These are phyloP conservation scores for Hyperoplus immaculatus DNA, from an alignment of 2,797 vertebrate species.

Conservation along the genomic window DNA sequence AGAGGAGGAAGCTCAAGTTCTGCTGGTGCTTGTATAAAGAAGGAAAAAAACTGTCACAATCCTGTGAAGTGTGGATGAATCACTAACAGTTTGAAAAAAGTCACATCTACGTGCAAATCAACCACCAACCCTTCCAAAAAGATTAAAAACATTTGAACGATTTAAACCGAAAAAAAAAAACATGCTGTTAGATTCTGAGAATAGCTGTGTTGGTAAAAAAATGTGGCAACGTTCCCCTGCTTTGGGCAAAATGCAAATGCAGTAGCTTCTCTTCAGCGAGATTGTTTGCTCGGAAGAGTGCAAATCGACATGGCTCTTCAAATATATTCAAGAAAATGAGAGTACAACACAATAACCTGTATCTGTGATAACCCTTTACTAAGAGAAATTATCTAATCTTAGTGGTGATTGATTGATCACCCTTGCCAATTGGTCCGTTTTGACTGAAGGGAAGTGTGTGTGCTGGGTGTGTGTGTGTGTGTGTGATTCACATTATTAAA, in stretches of 20 bases:
- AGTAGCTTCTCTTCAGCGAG: constrained; percentile 7
- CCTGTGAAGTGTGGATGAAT: constrained; percentile 74
- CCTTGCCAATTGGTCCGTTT: too few species aligned
- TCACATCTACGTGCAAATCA: constrained; percentile 37
- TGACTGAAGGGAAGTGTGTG: too few species aligned
- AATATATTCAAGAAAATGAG: not conserved
- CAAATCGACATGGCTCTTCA: not conserved
- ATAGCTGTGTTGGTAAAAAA: constrained; percentile 24
- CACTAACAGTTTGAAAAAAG: constrained; percentile 50
- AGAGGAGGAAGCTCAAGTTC: constrained; percentile 48
- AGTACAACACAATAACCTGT: not conserved
- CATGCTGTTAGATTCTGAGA: constrained; percentile 65
- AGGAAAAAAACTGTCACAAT: constrained; percentile 13
- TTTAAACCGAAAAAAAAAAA: constrained; percentile 29
- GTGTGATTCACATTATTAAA: too few species aligned
- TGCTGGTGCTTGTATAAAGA: constrained; percentile 7
- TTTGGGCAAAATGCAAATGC: not conserved
- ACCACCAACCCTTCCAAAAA: constrained; percentile 42
- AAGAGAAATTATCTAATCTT: too few species aligned
- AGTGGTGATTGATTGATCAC: too few species aligned
- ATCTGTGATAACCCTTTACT: too few species aligned
- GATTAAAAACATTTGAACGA: constrained; percentile 24
- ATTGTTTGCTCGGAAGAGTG: not conserved
- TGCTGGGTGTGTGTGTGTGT: too few species aligned
- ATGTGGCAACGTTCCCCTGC: constrained; percentile 19